These are phyloP conservation scores for Acanthiza pusilla DNA, from an alignment of 2,797 vertebrate genomes.

Conservation along the genomic window DNA sequence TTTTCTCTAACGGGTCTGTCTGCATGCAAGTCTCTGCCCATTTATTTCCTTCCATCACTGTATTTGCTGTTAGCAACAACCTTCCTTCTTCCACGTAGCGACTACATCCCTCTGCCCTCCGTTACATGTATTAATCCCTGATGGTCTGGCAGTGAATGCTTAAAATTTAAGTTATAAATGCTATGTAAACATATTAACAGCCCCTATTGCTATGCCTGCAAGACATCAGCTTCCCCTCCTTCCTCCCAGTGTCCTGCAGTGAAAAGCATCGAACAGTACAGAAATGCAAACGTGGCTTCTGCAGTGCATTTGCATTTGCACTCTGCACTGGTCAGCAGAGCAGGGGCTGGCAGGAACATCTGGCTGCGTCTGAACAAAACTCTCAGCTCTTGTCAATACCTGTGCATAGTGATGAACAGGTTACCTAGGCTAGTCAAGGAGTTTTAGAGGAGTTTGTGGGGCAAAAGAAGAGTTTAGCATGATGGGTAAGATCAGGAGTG, in stretches of 20 bases:
- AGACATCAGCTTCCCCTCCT: not conserved
- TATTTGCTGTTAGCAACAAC: not conserved
- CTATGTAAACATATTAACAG: not conserved
- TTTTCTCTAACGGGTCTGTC: not conserved
- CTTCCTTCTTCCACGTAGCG: not conserved
- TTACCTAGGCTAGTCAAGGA: not conserved
- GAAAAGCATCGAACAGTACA: not conserved
- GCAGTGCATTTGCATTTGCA: not conserved
- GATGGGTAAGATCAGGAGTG: not conserved
- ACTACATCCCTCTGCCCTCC: not conserved
- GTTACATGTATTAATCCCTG: not conserved
- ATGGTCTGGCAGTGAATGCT: not conserved
- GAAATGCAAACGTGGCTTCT: not conserved
- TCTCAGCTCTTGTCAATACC: not conserved
- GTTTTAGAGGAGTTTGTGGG: not conserved
- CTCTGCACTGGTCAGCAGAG: not conserved
- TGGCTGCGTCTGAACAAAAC: not conserved
- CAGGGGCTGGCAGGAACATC: not conserved
- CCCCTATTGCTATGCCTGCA: not conserved
- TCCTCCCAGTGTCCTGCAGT: not conserved
- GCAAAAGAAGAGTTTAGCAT: not conserved
- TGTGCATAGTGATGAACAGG: not conserved
- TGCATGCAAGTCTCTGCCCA: not conserved
- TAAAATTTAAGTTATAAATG: not conserved
- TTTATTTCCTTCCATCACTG: not conserved